A percentile compares a stretch with the other conserved stretches of the same genome.
Conservation (phyloP, 2,888 invertebrate species). For the Chrysolina haemoptera region DNA sequence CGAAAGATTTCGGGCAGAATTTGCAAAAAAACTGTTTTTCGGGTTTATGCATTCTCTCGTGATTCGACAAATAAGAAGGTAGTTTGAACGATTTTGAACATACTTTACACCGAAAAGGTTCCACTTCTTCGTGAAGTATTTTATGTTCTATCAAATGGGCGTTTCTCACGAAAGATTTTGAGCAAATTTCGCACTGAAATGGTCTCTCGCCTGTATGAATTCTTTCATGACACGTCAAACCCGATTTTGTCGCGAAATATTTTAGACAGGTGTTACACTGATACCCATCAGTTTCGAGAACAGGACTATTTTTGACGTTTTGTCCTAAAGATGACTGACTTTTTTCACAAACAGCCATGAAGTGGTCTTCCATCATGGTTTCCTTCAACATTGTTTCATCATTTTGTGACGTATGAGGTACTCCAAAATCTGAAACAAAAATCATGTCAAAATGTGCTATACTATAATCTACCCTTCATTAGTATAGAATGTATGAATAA, state of each 20-base stretch:
- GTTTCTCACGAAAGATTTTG: background rate
- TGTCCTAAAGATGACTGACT: too few species aligned
- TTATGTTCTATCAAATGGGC: background rate
- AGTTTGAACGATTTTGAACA: background rate
- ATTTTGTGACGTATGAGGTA: too few species aligned
- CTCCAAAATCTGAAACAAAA: too few species aligned
- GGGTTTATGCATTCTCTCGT: background rate
- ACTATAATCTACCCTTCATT: too few species aligned
- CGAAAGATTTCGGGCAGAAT: background rate
- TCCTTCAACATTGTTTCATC: too few species aligned
- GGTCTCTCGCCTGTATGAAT: background rate
- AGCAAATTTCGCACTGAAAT: background rate
- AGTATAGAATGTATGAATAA: too few species aligned
- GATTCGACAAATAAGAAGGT: background rate
- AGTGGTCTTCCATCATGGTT: too few species aligned
- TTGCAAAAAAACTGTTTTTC: background rate
- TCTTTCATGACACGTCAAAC: background rate
- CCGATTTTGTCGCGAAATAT: background rate
- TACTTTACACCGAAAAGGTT: background rate
- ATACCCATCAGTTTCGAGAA: too few species aligned
- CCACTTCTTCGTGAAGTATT: background rate
- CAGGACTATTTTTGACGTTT: too few species aligned
- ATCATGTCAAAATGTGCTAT: too few species aligned
- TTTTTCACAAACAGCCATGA: too few species aligned
- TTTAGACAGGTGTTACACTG: background rate